Conservation (phyloP, 2,113 vertebrate genomes). For the Struthio camelus region DNA sequence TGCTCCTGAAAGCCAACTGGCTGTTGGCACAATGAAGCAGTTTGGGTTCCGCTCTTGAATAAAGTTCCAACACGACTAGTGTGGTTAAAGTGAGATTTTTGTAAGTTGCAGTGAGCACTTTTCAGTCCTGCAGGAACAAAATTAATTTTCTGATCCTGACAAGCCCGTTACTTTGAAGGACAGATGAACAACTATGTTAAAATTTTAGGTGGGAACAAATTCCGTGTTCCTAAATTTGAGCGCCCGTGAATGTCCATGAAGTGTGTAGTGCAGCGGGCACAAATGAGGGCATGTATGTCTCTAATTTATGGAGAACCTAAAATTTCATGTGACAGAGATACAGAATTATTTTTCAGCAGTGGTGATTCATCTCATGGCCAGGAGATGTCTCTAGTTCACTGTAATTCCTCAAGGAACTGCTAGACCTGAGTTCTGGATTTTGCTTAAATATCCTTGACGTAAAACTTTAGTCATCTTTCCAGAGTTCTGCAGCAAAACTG, state of each 20-base stretch:
- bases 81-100: fast-evolving
- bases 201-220: background rate
- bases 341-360: background rate
- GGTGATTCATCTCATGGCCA: slow-evolving; percentile 26
- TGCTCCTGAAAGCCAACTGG: fast-evolving
- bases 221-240: fast-evolving
- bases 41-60: background rate
- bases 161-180: background rate
- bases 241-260: background rate
- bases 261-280: fast-evolving
- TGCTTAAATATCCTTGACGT: background rate
- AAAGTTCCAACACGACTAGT: background rate
- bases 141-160: fast-evolving
- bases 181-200: fast-evolving
- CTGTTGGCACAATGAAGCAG: fast-evolving
- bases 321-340: background rate
- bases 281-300: fast-evolving
- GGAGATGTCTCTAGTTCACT: slow-evolving; percentile 64
- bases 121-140: background rate
- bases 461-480: background rate
- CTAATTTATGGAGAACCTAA: background rate
- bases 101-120: background rate
- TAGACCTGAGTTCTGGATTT: background rate
- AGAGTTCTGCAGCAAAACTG: background rate
- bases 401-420: background rate